Base-by-base conservation (phyloP, 2,113 vertebrate genomes). In the Spea multiplicata region DNA sequence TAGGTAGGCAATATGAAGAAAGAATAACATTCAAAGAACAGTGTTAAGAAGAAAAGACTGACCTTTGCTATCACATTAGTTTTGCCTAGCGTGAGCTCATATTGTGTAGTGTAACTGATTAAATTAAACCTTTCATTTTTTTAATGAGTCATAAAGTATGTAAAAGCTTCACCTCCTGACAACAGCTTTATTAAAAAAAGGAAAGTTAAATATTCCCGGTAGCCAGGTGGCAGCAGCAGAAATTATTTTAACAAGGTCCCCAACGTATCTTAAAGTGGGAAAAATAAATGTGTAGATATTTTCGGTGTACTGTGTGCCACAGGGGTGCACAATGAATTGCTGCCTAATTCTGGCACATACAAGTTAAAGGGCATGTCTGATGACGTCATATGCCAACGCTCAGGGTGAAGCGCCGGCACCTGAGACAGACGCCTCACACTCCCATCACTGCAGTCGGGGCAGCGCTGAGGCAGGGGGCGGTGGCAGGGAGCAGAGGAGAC, bases 141-240 rank as follows among this genome's bases (percentile, higher is more conserved):
- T 9, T 57, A 76, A 76, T 69, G 74, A 61, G 52, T 76, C 74
- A 76, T 69, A 76, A 68, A 76, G 30, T 68, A 76, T 69, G 46
- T 59, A 44, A 44, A 69, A 6, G 57, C 8, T 66, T 76, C 12
- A 75, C 62, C 73, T 68, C 14, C 64, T 76, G 66, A 76, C 66
- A 69, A 76, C 8, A 17, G 44, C 9, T 12, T 61, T 52, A 52
- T 13, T 1, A n/a, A 13, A 59, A 68, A 52, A 68, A 57, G 8
- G 65, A 68, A 45, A 50, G 9, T 53, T 44, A 16, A 16, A 66
- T 75, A 66, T 6, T 7, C 14, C 30, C 68, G 44, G 14, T 1
- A 10, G 44, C 49, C 44, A 10, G 50, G 9, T 2, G 6, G 6
- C 9, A 52, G 61, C 61, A 62, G 16, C 6, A 62, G 12, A 10